Base-by-base conservation (phyloP, 1,140 invertebrate species). In the Listronotus oregonensis region DNA sequence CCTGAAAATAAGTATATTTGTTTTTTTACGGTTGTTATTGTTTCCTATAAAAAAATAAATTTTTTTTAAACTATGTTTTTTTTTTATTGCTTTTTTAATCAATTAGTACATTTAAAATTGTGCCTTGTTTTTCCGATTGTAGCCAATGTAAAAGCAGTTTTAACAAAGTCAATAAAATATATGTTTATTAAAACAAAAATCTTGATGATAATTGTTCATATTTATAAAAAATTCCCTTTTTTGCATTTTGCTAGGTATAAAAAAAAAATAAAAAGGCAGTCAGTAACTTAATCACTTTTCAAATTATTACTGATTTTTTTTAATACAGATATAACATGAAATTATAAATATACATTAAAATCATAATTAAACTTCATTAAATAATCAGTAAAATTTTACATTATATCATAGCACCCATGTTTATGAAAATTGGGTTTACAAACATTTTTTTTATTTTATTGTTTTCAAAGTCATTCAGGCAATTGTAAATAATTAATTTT, bases 191-290 rank as follows among this genome's bases (percentile, higher is more conserved):
- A 31, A 42, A 57, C 32, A 64, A 57, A 50, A 21, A 55, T 43
- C 27, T 27, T 37, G 11, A 15, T 50, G 40, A n/a, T 65, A 50
- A 12, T 10, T 37, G 18, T 44, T 57, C 58, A 65, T 11, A 46
- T 59, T 60, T 59, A 55, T 63, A 59, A 66, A 59, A 64, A 63
- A 58, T 57, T 39, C 50, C n/a, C n/a, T n/a, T n/a, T 51, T 34
- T 14, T 46, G 68, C 39, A 14, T 55, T 10, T 18, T 52, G 21
- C 21, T 37, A 42, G n/a, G 31, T 18, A 14, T 11, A 31, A 34
- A 42, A 14, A 10, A 27, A 21, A 17, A 10, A 37, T 56, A 14
- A 14, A 40, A 56, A 3, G 8, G 14, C 27, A 5, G 15, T 17
- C 1, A 27, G 1, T 17, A 1, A 17, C 6, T 42, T 27, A 11